These are phyloP conservation scores for Eudasyphora cyanicolor DNA, from an alignment of 2,888 invertebrate species.

Conservation along the genomic window DNA sequence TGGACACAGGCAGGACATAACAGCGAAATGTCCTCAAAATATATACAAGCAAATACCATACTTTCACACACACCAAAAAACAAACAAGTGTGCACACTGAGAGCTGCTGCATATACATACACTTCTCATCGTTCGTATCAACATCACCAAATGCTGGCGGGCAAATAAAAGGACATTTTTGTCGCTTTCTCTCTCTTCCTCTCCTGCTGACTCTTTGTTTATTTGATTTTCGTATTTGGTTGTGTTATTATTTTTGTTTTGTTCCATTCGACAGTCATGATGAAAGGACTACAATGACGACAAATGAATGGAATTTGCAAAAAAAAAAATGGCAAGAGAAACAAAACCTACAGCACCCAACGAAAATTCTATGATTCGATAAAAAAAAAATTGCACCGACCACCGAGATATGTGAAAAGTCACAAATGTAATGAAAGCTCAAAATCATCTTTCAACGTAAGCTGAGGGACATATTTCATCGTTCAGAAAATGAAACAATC, in stretches of 20 bases:
- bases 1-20: neutral
- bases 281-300: neutral
- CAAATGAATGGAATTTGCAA: neutral
- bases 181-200: neutral
- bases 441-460: too few species aligned
- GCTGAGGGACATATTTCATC: too few species aligned
- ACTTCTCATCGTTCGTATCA: neutral
- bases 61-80: too few species aligned
- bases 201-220: neutral
- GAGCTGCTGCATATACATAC: too few species aligned
- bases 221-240: neutral
- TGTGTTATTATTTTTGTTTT: conserved; percentile 1
- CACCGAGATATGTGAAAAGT: neutral
- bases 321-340: too few species aligned
- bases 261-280: neutral
- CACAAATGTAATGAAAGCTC: neutral
- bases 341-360: neutral
- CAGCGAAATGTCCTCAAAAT: conserved; percentile 1
- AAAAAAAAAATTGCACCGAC: neutral
- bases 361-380: neutral
- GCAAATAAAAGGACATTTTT: neutral
- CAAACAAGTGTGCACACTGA: neutral
- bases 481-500: too few species aligned
- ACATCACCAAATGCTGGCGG: neutral
- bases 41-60: neutral